A percentile compares a stretch with the other conserved stretches of the same genome.
phyloP scores from a whole-genome alignment of 2,113 vertebrate genomes.

The Sturnus vulgaris region DNA sequence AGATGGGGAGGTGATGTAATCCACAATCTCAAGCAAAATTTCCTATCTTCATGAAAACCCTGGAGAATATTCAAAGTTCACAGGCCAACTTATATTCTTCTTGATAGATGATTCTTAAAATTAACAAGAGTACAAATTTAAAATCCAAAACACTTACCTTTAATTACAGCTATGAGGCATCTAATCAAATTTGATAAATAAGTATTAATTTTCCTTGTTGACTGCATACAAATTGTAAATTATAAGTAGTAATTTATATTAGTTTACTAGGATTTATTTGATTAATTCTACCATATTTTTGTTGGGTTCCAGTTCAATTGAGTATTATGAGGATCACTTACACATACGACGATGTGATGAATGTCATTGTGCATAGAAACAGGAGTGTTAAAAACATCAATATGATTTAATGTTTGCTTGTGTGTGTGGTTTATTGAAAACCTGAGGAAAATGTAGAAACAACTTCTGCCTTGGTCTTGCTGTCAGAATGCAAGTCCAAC shows the following conservation, averaged over 20 bases:
- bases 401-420: neutral
- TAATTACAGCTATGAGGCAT: constrained; percentile 20
- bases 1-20: neutral
- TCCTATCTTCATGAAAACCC: neutral
- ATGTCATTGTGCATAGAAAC: neutral
- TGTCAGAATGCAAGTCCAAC: neutral
- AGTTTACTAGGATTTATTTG: neutral
- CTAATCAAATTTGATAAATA: constrained; percentile 50
- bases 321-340: neutral
- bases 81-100: neutral
- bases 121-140: neutral
- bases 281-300: neutral
- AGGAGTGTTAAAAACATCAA: neutral
- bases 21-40: neutral
- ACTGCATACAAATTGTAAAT: constrained; percentile 37
- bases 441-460: neutral
- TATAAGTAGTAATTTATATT: neutral
- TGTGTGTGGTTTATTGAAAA: neutral
- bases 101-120: constrained; percentile 7
- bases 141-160: constrained; percentile 42
- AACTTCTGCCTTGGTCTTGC: neutral
- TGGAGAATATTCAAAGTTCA: neutral
- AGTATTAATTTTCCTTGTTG: constrained; percentile 10
- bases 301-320: neutral
- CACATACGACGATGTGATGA: fast-evolving